A percentile compares a stretch with the other conserved stretches of the same genome.
Evolutionary conservation across 2,888 invertebrate genomes (phyloP).

Genomic region (Ganaspis brasiliensis): DNA sequence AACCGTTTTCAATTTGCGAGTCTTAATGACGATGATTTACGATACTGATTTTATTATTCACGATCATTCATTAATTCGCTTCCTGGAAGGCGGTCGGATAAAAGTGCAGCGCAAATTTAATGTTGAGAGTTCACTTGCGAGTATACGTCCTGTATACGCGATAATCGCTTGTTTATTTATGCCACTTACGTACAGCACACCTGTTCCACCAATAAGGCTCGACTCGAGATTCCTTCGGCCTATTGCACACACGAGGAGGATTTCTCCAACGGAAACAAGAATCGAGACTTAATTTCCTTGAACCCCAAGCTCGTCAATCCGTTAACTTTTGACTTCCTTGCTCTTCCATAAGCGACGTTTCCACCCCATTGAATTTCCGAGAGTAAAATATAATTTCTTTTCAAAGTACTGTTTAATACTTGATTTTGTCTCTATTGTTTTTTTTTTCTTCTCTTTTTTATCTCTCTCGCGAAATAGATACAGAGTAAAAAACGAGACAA

Average conservation of each 20-base stretch:
- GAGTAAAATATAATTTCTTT: background rate
- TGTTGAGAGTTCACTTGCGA: conserved; percentile 36
- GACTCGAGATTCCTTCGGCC: conserved; percentile 69
- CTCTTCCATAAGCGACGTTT: background rate
- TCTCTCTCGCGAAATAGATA: background rate
- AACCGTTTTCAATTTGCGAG: conserved; percentile 19
- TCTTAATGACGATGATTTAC: conserved; percentile 38
- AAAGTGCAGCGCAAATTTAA: conserved; percentile 40
- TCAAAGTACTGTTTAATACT: no score
- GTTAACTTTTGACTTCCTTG: conserved; percentile 26
- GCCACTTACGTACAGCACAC: conserved; percentile 66
- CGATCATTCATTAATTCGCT: conserved; percentile 40
- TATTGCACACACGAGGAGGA: conserved; percentile 52
- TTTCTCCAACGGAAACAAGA: conserved; percentile 54
- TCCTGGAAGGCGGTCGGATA: conserved; percentile 40
- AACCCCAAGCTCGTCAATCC: conserved; percentile 12
- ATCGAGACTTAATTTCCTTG: conserved; percentile 39
- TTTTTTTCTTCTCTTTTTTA: no score
- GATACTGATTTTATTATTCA: conserved; percentile 35
- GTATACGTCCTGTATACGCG: conserved; percentile 26
- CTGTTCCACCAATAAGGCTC: conserved; percentile 73
- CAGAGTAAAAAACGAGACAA: background rate
- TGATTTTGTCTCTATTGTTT: no score
- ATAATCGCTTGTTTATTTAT: conserved; percentile 51
- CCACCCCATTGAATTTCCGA: background rate